Conservation (phyloP, 2,113 vertebrate genomes). For the Anas platyrhynchos region DNA sequence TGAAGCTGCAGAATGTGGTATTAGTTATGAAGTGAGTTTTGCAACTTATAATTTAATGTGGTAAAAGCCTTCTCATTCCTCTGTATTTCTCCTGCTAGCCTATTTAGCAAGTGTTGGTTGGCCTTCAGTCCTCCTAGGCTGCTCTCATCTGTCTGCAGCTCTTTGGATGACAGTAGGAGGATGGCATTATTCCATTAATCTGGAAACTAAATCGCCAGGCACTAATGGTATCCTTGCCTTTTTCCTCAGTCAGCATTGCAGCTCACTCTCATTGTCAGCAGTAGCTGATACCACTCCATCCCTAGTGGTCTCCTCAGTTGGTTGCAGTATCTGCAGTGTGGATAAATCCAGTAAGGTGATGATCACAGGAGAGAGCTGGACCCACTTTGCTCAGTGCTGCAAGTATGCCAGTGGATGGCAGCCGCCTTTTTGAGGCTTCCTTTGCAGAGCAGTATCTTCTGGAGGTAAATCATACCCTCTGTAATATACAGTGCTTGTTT, state of each 20-base stretch:
- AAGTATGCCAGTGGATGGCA: neutral
- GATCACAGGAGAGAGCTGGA: neutral
- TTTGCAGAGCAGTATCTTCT: neutral
- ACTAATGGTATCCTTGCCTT: neutral
- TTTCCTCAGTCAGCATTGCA: neutral
- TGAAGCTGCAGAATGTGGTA: neutral
- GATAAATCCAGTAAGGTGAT: neutral
- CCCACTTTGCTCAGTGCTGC: neutral
- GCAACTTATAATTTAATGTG: neutral
- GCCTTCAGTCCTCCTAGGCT: neutral
- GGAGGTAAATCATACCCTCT: accelerated
- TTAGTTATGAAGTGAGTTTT: neutral
- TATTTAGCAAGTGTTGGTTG: neutral
- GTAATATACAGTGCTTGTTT: neutral
- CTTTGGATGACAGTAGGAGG: neutral
- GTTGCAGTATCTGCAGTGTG: neutral
- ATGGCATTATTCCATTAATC: neutral
- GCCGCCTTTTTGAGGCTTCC: neutral
- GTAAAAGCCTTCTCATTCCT: neutral
- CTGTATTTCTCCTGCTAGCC: neutral
- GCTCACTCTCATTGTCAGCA: neutral
- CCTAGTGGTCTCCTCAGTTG: neutral
- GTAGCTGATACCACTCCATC: neutral
- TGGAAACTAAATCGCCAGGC: neutral
- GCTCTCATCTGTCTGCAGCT: neutral